Evolutionary conservation across 2,797 vertebrate species (phyloP).

Genomic region (Molossus molossus): DNA sequence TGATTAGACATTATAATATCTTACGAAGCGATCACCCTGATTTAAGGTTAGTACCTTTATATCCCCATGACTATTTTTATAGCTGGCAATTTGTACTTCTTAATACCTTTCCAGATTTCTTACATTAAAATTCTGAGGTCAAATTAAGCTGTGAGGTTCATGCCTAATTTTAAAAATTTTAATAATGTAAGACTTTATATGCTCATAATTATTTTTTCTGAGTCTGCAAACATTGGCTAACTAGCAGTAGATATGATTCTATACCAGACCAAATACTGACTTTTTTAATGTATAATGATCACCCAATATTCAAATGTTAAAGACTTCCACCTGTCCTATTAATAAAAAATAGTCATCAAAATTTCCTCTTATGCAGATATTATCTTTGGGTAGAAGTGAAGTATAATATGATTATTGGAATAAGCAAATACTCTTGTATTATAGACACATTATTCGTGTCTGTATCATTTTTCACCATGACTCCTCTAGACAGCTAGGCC

Average conservation of each 20-base stretch:
- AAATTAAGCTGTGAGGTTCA: background rate
- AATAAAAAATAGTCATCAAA: background rate
- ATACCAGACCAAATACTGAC: background rate
- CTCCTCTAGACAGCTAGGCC: background rate
- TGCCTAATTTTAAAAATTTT: background rate
- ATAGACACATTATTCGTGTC: background rate
- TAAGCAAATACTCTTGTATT: background rate
- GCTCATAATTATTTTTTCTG: background rate
- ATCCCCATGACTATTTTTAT: background rate
- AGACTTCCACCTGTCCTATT: background rate
- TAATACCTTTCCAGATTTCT: background rate
- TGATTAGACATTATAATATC: background rate
- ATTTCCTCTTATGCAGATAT: background rate
- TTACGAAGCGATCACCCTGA: background rate
- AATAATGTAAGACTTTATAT: background rate
- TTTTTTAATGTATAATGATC: background rate
- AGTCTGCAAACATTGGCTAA: constrained; percentile 5
- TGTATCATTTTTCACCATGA: background rate
- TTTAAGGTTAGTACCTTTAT: background rate
- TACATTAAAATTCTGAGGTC: background rate
- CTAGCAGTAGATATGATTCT: background rate
- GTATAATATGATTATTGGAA: background rate
- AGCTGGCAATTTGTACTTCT: background rate
- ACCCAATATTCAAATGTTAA: background rate
- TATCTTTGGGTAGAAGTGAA: background rate